Evolutionary conservation across 1,140 invertebrate genomes (phyloP).

Genomic region (Pseudoatta argentina): DNA sequence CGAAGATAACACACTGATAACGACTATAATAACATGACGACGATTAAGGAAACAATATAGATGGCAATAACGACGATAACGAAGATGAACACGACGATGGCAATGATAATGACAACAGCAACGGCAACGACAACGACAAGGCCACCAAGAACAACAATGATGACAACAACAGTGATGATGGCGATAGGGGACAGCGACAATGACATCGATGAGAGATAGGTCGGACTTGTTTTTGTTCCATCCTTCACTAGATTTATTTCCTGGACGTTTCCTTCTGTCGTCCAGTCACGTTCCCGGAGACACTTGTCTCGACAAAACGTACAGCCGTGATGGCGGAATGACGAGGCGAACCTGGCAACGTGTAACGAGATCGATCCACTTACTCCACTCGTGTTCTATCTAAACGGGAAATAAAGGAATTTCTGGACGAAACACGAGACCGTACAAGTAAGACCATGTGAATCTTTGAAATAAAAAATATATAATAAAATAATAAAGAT

Average conservation of each 20-base stretch:
- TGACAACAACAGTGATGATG: not conserved
- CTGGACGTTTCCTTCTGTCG: constrained; percentile 65
- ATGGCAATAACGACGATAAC: too few species aligned
- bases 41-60: too few species aligned
- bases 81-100: too few species aligned
- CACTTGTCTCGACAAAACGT: constrained; percentile 68
- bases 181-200: not conserved
- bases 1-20: too few species aligned
- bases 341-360: constrained; percentile 47
- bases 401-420: constrained; percentile 62
- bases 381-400: not conserved
- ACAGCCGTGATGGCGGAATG: constrained; percentile 47
- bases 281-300: constrained; percentile 70
- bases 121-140: not conserved
- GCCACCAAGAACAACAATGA: too few species aligned
- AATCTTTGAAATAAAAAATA: constrained; percentile 35
- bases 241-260: constrained; percentile 62
- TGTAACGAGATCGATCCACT: constrained; percentile 58
- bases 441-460: not conserved
- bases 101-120: not conserved
- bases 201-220: not conserved
- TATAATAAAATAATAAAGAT: not conserved
- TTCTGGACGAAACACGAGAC: constrained; percentile 27
- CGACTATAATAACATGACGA: too few species aligned
- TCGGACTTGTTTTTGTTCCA: constrained; percentile 52